A percentile compares a stretch with the other conserved stretches of the same genome.
These are phyloP conservation scores for Ischnus inquisitorius DNA, from an alignment of 2,888 invertebrate genomes.

Conservation along the genomic window DNA sequence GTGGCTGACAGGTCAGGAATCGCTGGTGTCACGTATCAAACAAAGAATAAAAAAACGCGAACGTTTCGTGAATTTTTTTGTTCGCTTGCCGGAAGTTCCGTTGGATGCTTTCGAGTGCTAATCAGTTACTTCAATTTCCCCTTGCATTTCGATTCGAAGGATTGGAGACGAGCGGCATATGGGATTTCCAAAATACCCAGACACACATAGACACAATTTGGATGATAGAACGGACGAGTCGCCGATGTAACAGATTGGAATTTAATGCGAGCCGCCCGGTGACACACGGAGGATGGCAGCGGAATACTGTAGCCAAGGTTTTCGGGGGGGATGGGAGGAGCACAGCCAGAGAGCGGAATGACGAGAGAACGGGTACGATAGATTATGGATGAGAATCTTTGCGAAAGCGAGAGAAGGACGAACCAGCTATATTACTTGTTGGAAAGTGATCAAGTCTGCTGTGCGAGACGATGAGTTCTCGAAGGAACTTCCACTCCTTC, in stretches of 20 bases:
- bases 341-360: conserved; percentile 43
- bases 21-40: conserved; percentile 38
- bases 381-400: conserved; percentile 67
- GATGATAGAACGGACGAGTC: conserved; percentile 70
- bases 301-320: conserved; percentile 36
- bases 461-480: conserved; percentile 51
- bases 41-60: conserved; percentile 21
- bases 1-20: conserved; percentile 57
- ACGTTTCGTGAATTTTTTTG: neutral
- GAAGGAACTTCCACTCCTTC: conserved; percentile 42
- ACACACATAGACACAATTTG: conserved; percentile 46
- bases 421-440: conserved; percentile 65
- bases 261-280: conserved; percentile 81
- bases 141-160: conserved; percentile 50
- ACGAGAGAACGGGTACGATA: conserved; percentile 50
- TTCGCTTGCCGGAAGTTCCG: conserved; percentile 8
- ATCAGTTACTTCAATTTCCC: conserved; percentile 74
- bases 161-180: conserved; percentile 58
- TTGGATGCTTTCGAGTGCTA: conserved; percentile 68
- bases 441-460: conserved; percentile 67
- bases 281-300: conserved; percentile 70
- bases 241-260: conserved; percentile 84
- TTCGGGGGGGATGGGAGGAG: conserved; percentile 41
- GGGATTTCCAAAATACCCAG: conserved; percentile 59
- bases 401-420: conserved; percentile 41